A percentile compares a stretch with the other conserved stretches of the same genome.
Evolutionary conservation across 2,113 vertebrate genomes (phyloP).

Genomic region (Scalopus aquaticus): DNA sequence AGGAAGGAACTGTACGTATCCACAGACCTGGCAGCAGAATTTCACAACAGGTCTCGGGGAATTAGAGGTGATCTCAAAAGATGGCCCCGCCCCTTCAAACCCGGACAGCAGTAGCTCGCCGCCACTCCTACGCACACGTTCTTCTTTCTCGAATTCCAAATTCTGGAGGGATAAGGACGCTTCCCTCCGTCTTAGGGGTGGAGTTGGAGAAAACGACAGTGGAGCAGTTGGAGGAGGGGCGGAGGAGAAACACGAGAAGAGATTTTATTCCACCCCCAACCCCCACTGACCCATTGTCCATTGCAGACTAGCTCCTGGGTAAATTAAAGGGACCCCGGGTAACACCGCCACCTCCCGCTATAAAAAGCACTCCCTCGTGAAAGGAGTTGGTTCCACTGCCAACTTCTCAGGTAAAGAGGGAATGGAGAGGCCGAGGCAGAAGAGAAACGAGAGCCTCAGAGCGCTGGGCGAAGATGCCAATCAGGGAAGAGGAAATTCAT

Average conservation of each 20-base stretch:
- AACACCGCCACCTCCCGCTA: background rate
- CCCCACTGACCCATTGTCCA: background rate
- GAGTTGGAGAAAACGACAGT: background rate
- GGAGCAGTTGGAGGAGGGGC: background rate
- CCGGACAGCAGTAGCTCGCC: background rate
- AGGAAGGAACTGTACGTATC: background rate
- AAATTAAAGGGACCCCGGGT: background rate
- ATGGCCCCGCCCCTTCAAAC: background rate
- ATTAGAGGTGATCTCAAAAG: background rate
- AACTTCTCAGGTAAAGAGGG: background rate
- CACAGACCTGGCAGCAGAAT: background rate
- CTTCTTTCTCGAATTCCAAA: background rate
- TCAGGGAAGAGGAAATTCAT: slow-evolving; percentile 84
- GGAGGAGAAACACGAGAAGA: fast-evolving
- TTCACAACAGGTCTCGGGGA: background rate
- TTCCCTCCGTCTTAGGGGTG: background rate
- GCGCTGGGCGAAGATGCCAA: slow-evolving; percentile 87
- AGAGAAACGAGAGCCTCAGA: slow-evolving; percentile 82
- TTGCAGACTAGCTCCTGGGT: background rate
- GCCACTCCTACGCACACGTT: background rate
- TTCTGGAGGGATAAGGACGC: background rate
- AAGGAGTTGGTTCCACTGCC: background rate
- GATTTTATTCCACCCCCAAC: background rate
- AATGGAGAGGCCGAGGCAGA: background rate
- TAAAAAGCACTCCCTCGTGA: background rate